Evolutionary conservation across 2,113 vertebrate species (phyloP), one percentile per base, ranked within the genome.

Genomic region (Riparia riparia): DNA sequence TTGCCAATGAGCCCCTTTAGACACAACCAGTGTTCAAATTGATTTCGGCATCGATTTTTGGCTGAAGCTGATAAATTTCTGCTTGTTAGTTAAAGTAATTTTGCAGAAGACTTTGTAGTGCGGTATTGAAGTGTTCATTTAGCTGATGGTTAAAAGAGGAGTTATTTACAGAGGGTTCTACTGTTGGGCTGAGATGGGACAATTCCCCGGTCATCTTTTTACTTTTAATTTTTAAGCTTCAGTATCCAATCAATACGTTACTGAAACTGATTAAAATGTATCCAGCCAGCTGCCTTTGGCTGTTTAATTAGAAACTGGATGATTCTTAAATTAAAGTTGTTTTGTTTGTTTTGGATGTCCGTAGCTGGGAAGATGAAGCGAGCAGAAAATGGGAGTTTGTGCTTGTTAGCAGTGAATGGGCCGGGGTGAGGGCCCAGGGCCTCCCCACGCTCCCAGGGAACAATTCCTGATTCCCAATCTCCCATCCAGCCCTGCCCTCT

Each of bases 11-110:
- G 98, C 98, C 98, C 98, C 98, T 98, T 98, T 98, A 98, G 98
- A 98, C 98, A 98, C 98, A 98, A 98, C 98, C 98, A 98, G 97
- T 98, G 98, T 98, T 98, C 98, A 98, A 98, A 98, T 98, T 98
- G 98, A 98, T 99, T 98, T 98, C 98, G 96, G 97, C 98, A 99
- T 98, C 98, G 98, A 98, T 98, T 98, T 98, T 98, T 98, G 98
- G 98, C 98, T 98, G 98, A 98, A 99, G 98, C 98, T 99, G 98
- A 99, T 99, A 99, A 98, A 99, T 99, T 99, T 98, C 98, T 98
- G 98, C 98, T 99, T 98, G 98, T 99, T 99, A 99, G 98, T 99
- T 99, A 98, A 98, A 99, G 98, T 99, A 98, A 99, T 99, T 99
- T 98, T 98, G 98, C 98, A 98, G 98, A 97, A 98, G 98, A 98